A percentile compares a stretch with the other conserved stretches of the same genome.
These are phyloP conservation scores for Tokudaia muenninki DNA, from an alignment of 2,797 vertebrate species.

Conservation along the genomic window DNA sequence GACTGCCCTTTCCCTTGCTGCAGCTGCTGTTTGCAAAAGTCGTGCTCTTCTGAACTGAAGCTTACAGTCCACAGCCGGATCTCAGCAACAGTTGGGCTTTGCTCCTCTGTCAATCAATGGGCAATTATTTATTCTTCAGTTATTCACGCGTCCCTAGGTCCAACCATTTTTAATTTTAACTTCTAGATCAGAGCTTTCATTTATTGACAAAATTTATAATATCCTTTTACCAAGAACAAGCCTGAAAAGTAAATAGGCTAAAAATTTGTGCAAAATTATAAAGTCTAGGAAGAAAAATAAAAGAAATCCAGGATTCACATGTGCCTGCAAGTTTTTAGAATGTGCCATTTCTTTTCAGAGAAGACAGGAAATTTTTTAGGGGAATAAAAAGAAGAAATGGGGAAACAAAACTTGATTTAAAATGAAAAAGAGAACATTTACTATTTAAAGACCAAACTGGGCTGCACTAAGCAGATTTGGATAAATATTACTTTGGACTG, in stretches of 20 bases:
- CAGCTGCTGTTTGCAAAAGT: conserved; percentile 70
- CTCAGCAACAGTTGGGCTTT: conserved; percentile 63
- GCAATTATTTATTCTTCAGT: conserved; percentile 67
- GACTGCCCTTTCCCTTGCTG: conserved; percentile 50
- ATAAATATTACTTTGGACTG: conserved; percentile 57
- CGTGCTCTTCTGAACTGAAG: conserved; percentile 18
- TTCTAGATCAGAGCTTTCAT: conserved; percentile 64
- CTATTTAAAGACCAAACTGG: conserved; percentile 64
- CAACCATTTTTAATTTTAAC: conserved; percentile 68
- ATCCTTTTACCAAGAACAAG: conserved; percentile 64
- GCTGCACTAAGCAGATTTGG: conserved; percentile 1
- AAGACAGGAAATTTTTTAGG: background rate
- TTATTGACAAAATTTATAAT: conserved; percentile 69
- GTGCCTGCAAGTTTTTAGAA: conserved; percentile 28
- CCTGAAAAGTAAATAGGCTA: conserved; percentile 57
- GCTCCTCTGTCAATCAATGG: conserved; percentile 65
- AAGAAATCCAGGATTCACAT: conserved; percentile 9
- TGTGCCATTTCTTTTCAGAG: conserved; percentile 41
- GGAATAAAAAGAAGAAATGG: background rate
- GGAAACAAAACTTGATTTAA: conserved; percentile 32
- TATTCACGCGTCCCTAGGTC: background rate
- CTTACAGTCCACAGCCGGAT: conserved; percentile 52
- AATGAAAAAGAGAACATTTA: conserved; percentile 51
- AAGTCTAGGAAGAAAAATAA: background rate
- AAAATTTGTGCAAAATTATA: conserved; percentile 58